Conservation (phyloP, 2,113 vertebrate species). For the Tenrec ecaudatus region DNA sequence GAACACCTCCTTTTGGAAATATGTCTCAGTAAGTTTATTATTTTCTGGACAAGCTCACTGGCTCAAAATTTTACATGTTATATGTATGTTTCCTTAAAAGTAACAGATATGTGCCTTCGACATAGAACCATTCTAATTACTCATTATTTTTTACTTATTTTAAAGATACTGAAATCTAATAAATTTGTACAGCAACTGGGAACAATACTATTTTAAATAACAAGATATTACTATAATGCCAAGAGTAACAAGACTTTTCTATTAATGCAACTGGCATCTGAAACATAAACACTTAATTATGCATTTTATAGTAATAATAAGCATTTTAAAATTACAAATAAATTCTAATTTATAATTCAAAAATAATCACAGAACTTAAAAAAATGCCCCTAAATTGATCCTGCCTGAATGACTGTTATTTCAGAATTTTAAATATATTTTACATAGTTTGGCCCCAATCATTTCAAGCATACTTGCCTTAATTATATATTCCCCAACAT, state of each 20-base stretch:
- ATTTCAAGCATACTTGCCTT: conserved; percentile 43
- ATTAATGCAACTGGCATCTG: background rate
- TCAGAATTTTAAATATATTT: background rate
- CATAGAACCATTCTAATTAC: conserved; percentile 28
- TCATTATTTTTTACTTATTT: conserved; percentile 49
- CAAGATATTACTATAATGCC: conserved; percentile 6
- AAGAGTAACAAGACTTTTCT: background rate
- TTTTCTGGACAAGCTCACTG: background rate
- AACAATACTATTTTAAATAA: background rate
- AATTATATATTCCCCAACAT: conserved; percentile 2
- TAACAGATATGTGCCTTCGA: background rate
- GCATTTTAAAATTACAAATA: conserved; percentile 34
- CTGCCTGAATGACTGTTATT: background rate
- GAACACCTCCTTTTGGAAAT: background rate
- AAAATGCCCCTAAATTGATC: background rate
- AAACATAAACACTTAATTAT: conserved; percentile 11
- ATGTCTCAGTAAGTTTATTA: background rate
- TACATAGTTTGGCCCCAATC: background rate
- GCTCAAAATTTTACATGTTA: background rate
- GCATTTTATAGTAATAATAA: background rate
- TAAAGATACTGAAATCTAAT: background rate
- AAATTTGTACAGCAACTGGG: background rate
- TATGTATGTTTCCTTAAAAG: conserved; percentile 30
- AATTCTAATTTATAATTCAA: background rate
- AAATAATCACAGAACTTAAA: background rate